Evolutionary conservation across 2,797 vertebrate genomes (phyloP).

Genomic region (Lithobates sylvaticus): DNA sequence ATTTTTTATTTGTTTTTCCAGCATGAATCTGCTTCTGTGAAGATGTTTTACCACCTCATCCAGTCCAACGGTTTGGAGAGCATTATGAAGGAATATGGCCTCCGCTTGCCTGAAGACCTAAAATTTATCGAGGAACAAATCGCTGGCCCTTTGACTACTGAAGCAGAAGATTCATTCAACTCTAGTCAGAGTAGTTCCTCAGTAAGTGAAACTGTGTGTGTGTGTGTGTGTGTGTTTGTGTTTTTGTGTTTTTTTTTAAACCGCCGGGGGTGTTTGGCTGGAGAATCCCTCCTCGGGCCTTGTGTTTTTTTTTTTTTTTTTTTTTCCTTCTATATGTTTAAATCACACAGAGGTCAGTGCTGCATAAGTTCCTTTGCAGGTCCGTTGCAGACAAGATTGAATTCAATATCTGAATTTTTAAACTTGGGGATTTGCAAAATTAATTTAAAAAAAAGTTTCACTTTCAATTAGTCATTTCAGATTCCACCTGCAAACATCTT

Average conservation of each 20-base stretch:
- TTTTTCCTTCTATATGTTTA: no score
- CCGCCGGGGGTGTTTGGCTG: no score
- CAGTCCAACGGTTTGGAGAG: slow-evolving; percentile 77
- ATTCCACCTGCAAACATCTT: no score
- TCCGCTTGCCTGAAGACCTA: slow-evolving; percentile 85
- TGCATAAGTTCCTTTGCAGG: neutral
- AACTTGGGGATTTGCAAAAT: no score
- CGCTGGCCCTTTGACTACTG: slow-evolving; percentile 74
- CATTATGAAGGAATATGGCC: slow-evolving; percentile 80
- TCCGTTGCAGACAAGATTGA: no score
- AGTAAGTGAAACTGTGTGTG: slow-evolving; percentile 63
- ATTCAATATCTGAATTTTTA: no score
- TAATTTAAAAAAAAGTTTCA: no score
- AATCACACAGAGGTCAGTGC: no score
- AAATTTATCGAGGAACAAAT: slow-evolving; percentile 95
- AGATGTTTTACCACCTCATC: slow-evolving; percentile 94
- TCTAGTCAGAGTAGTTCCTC: slow-evolving; percentile 48
- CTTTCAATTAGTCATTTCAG: no score
- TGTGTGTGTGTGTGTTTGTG: no score
- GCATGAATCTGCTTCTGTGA: slow-evolving; percentile 87
- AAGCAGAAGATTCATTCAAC: slow-evolving; percentile 37
- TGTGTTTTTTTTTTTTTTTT: no score
- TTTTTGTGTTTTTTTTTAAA: no score
- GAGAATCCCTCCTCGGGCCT: neutral
- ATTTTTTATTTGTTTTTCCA: slow-evolving; percentile 65